Base-by-base conservation (phyloP, 2,113 vertebrate genomes). In the human region DNA sequence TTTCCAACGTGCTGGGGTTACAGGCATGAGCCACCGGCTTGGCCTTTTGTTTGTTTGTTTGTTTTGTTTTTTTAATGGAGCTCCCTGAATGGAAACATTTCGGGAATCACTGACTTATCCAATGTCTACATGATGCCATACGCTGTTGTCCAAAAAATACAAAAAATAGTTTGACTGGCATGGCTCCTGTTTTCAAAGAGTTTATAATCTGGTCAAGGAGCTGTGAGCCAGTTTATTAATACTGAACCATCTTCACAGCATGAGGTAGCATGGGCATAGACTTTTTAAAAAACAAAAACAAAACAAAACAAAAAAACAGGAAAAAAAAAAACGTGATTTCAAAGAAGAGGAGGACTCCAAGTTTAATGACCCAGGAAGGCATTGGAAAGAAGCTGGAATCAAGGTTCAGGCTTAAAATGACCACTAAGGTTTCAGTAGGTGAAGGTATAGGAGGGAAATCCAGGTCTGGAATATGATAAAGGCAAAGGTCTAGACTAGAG, bases 41-140 rank as follows among this genome's bases (percentile, higher is more conserved):
- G 16, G 50, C 52, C 57, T 55, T 55, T 55, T 45, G 8, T 55
- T 55, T 55, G 4, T 59, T 59, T 59, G 40, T 25, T 27, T 61
- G 11, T 25, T 27, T 48, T 59, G 25, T 27, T 55, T 75, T 43
- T 27, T 87, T 52, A 22, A 81, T 79, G 23, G 64, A 2, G 25
- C 86, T 9, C n/a, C 86, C 35, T 93, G 57, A 97, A 64, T 57
- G 38, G 48, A 70, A 87, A 76, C 66, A 84, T 88, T 87, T 93
- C 27, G 48, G 12, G 20, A 93, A 93, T 32, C 59, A 64, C 1
- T 64, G 43, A 64, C 64, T 55, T 76, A 35, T 79, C 38, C 70
- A 72, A 30, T 78, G 12, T 50, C 59, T 70, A 40, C 45, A 10
- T 70, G 22, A 87, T 83, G 38, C 25, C 23, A 40, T 87, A 78